Base-by-base conservation (phyloP, 2,888 invertebrate genomes). In the Ennomos quercinarius region DNA sequence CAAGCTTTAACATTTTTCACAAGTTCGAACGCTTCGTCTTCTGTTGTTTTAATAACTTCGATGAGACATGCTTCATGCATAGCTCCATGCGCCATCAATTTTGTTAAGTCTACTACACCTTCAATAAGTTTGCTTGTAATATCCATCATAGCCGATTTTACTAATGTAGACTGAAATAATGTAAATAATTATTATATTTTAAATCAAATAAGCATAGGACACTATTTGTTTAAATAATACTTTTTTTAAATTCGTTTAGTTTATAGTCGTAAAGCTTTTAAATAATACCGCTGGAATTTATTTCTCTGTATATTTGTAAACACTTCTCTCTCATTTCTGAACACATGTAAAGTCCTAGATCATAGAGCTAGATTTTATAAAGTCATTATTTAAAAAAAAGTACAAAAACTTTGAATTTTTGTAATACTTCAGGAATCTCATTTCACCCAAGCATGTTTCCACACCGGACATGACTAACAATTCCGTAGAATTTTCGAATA, bases 21-120 rank as follows among this genome's bases (percentile, higher is more conserved):
- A 0, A 91, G 49, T 39, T 64, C 48, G 8, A 84, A 74, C 0
- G 89, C 90, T 69, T 91, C 88, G 5, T 91, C 88, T 80, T 91
- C 89, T 0, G 87, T 81, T 1, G 82, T 78, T 64, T 78, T 86
- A 13, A 91, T 80, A 0, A 91, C 91, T 80, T 92, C 91, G 9
- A 92, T 90, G 1, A 92, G 87, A 44, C 91, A 92, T 0, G 91
- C 91, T 72, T 92, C 91, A n/a, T 91, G 91, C 91, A 91, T 91
- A 0, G 91, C 91, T 2, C 91, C 91, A 35, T 91, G 91, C 0
- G 91, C 91, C 87, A 92, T 87, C 8, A 87, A 70, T 48, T 91
- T 91, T 0, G 91, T 90, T 2, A 92, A 70, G 1, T 82, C 83
- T 1, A 89, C 85, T 0, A 90, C 81, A 2, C 91, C 91, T 10